Base-by-base conservation (phyloP, 2,797 vertebrate genomes). In the Peromyscus eremicus region DNA sequence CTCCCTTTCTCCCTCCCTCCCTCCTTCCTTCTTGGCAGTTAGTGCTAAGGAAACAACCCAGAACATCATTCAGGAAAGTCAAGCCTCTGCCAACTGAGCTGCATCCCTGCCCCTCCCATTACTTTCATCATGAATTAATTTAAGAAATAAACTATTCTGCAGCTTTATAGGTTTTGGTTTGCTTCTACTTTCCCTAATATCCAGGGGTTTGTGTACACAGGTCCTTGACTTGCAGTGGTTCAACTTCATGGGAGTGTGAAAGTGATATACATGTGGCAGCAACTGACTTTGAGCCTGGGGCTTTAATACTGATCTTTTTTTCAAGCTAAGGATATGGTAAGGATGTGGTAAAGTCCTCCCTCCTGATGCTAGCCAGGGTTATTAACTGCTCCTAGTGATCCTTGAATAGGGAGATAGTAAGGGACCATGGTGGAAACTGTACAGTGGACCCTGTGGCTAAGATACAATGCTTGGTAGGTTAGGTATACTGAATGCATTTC, bases 41-140 rank as follows among this genome's bases (percentile, higher is more conserved):
- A 46, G 8, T 76, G 29, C 29, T 62, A 6, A 40, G 12, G 29
- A 32, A n/a, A 32, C 21, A 64, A 77, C 32, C 40, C 34, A 64
- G 73, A 14, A 77, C n/a, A 21, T 89, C 40, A 37, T 52, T 21
- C 27, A 77, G 21, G 5, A 43, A 77, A 46, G 75, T 4, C 21
- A 66, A 79, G 43, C 60, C 75, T 90, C 88, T 46, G 13, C 46
- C 19, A 37, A 70, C 46, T 25, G 21, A 66, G 25, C 5, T 77
- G 27, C 5, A n/a, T 17, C 32, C 21, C 34, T 29, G 37, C 19
- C 0, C 4, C 32, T 34, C 37, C 21, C 19, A 89, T 40, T 62
- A 29, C 60, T 94, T 96, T 94, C 19, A 71, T 55, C 80, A 87
- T 79, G 84, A 82, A 55, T 55, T 92, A 75, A 92, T 91, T 80